Base-by-base conservation (phyloP, 2,113 vertebrate species). In the Epinephelus lanceolatus region DNA sequence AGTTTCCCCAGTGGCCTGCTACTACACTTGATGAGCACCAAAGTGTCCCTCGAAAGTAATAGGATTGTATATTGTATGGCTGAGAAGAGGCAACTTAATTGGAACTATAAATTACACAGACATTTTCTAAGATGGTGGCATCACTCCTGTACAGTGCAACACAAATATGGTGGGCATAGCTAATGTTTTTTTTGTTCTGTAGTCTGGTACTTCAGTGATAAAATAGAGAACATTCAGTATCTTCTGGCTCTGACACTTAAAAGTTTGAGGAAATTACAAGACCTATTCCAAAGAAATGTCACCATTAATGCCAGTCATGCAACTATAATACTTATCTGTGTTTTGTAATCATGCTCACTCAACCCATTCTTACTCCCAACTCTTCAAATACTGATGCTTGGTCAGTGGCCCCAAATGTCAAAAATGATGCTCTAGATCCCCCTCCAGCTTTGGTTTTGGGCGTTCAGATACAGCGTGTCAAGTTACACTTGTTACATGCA, bases 21-120 rank as follows among this genome's bases (percentile, higher is more conserved):
- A 5, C 13, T 68, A 30, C 27, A 15, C 23, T 56, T 59, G 60
- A 70, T 15, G 27, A 85, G 76, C 75, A 51, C 42, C 23, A 19
- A 25, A 25, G 15, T 18, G 2, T 33, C 19, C 56, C 13, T 70
- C 51, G 27, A 76, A 75, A 27, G 51, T 33, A 80, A 47, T 49
- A 55, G 2, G 33, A 51, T 76, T 81, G 21, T 76, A 12, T 63
- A 61, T 88, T 81, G 42, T 49, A 30, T 78, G 42, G 56, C 42
- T 2, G 23, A 81, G 73, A 55, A 73, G 42, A 75, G 53, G 47
- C 11, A 0, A 74, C 47, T 61, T 76, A 78, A 84, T 71, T 72
- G 76, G 47, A 49, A 71, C 62, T 47, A 77, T 86, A 76, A 82
- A 85, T 81, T 60, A 81, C 52, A 47, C 13, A 27, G 69, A 56